phyloP scores from a whole-genome alignment of 2,888 invertebrate genomes.

The Synergus japonicus region DNA sequence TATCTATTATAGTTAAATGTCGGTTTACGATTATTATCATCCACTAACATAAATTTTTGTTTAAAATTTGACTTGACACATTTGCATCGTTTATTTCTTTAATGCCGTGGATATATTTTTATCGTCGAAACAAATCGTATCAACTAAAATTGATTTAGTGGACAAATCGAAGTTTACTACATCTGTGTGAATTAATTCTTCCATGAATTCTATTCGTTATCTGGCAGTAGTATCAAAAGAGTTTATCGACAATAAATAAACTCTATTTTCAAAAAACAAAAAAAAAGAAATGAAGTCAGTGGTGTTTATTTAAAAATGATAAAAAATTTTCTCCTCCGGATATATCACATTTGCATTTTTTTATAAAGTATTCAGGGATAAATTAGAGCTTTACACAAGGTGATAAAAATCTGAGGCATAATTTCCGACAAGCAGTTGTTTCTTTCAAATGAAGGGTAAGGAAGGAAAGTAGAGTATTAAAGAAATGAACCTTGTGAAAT shows the following conservation, averaged over 20 bases:
- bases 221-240: background rate
- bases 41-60: background rate
- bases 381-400: background rate
- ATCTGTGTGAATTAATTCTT: background rate
- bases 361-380: conserved; percentile 5
- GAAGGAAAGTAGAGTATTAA: conserved; percentile 35
- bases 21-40: background rate
- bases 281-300: background rate
- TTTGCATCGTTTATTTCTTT: too few relatives aligned
- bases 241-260: background rate
- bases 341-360: background rate
- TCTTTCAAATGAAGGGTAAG: background rate
- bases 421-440: background rate
- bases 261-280: background rate
- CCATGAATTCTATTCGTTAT: background rate
- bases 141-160: background rate
- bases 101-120: background rate
- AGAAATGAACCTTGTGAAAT: conserved; percentile 43
- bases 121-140: background rate
- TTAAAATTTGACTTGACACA: background rate
- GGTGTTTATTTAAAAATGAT: too few relatives aligned
- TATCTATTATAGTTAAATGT: background rate
- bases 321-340: background rate
- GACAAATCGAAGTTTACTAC: background rate
- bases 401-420: background rate